Conservation (phyloP, 2,888 invertebrate species). For the Chymomyza amoena region DNA sequence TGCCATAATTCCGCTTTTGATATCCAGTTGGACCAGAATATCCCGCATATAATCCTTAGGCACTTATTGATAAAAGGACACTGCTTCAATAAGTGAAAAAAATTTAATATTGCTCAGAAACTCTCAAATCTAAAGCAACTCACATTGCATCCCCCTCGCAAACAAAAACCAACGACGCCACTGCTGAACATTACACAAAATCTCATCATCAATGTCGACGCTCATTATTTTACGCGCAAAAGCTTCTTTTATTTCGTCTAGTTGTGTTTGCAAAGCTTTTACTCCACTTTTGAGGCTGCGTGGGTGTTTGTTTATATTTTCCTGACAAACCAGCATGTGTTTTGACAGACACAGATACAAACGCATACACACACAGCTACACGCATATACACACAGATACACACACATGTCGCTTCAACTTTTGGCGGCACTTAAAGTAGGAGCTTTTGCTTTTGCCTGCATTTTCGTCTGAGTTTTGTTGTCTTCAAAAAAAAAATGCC, state of each 20-base stretch:
- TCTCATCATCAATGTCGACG: constrained; percentile 26
- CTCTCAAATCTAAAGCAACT: too few species aligned
- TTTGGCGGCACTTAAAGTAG: constrained; percentile 40
- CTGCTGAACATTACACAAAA: neutral
- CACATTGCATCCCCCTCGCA: too few species aligned
- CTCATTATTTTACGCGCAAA: constrained; percentile 48
- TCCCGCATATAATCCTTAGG: too few species aligned
- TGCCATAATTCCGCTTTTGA: too few species aligned
- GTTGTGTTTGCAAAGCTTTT: constrained; percentile 47
- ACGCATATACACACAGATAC: neutral
- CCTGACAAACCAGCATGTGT: constrained; percentile 56
- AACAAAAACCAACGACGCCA: too few species aligned
- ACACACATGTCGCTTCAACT: constrained; percentile 15
- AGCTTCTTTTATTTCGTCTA: constrained; percentile 51
- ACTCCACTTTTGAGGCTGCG: constrained; percentile 41
- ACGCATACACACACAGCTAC: constrained; percentile 1
- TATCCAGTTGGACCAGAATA: too few species aligned
- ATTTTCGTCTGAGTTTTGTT: constrained; percentile 38
- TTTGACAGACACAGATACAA: constrained; percentile 20
- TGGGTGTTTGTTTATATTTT: constrained; percentile 70
- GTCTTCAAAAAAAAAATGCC: constrained; percentile 47
- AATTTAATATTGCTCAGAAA: too few species aligned
- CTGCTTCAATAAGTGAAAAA: too few species aligned
- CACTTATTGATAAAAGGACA: too few species aligned
- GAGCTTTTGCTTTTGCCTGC: constrained; percentile 52